A percentile compares a stretch with the other conserved stretches of the same genome.
These are phyloP conservation scores for Lasioglossum marginatum DNA, from an alignment of 2,888 invertebrate genomes.

Conservation along the genomic window DNA sequence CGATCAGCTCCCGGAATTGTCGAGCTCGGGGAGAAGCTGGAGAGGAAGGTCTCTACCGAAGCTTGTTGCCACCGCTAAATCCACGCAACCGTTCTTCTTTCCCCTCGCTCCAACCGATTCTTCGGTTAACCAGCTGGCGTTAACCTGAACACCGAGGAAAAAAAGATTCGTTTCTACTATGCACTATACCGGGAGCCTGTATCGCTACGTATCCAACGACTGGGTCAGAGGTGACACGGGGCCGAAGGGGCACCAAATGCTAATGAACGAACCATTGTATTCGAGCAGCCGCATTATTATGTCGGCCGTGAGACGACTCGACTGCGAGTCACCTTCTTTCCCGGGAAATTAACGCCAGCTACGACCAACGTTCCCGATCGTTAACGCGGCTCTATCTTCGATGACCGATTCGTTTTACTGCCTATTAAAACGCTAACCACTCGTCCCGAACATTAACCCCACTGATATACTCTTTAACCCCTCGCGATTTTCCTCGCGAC, in stretches of 20 bases:
- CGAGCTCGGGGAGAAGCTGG: neutral
- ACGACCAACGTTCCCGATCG: neutral
- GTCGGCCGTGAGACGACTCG: constrained; percentile 26
- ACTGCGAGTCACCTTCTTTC: constrained; percentile 26
- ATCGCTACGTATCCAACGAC: constrained; percentile 58
- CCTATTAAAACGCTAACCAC: neutral
- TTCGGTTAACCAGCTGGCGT: constrained; percentile 45
- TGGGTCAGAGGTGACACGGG: constrained; percentile 78
- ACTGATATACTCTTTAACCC: too few species aligned
- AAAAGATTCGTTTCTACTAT: constrained; percentile 1
- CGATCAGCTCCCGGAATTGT: neutral
- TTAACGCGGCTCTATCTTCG: neutral
- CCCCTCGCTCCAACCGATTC: neutral
- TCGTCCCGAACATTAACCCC: neutral
- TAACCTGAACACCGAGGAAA: constrained; percentile 21
- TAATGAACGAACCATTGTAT: constrained; percentile 81
- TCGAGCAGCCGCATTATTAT: constrained; percentile 74
- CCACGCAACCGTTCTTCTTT: neutral
- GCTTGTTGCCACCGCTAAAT: neutral
- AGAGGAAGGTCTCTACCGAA: neutral
- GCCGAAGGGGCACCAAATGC: constrained; percentile 77
- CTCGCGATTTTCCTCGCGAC: too few species aligned
- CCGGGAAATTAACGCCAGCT: constrained; percentile 10
- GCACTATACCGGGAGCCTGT: neutral
- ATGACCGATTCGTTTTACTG: neutral